Conservation (phyloP, 2,888 invertebrate genomes). For the Tricholauxania praeusta region DNA sequence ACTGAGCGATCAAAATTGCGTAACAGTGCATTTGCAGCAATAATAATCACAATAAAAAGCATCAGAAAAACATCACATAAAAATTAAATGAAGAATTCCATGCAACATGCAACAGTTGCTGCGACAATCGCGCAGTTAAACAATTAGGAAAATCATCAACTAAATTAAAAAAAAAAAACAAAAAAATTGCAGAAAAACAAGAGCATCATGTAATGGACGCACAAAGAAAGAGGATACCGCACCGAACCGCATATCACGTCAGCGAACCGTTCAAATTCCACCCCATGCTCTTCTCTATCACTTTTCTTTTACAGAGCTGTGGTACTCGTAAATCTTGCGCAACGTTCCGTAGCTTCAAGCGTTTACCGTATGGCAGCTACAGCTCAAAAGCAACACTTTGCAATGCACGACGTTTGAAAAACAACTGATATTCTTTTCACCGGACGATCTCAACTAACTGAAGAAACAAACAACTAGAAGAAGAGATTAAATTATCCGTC, state of each 20-base stretch:
- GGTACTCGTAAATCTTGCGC: not conserved
- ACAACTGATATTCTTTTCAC: constrained; percentile 17
- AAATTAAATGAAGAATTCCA: constrained; percentile 2
- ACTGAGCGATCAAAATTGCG: not conserved
- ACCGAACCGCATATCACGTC: constrained; percentile 4
- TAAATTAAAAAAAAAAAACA: constrained; percentile 7
- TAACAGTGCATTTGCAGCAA: not conserved
- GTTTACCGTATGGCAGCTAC: not conserved
- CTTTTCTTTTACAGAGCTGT: too few species aligned
- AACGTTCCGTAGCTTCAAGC: constrained; percentile 12
- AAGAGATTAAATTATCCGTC: constrained; percentile 18
- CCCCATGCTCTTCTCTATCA: not conserved
- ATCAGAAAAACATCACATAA: constrained; percentile 1
- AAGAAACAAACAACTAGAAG: not conserved
- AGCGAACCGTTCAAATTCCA: constrained; percentile 9
- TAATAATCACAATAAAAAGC: not conserved
- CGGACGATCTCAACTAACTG: constrained; percentile 22
- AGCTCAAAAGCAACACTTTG: constrained; percentile 12
- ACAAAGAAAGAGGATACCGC: not conserved
- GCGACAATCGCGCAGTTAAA: not conserved
- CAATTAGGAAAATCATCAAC: not conserved
- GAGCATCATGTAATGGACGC: not conserved
- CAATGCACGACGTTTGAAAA: not conserved
- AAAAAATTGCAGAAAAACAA: constrained; percentile 1
- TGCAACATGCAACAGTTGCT: constrained; percentile 13